Evolutionary conservation across 2,797 vertebrate genomes (phyloP), one percentile per base, ranked within the genome.

Genomic region (Myotis daubentonii): DNA sequence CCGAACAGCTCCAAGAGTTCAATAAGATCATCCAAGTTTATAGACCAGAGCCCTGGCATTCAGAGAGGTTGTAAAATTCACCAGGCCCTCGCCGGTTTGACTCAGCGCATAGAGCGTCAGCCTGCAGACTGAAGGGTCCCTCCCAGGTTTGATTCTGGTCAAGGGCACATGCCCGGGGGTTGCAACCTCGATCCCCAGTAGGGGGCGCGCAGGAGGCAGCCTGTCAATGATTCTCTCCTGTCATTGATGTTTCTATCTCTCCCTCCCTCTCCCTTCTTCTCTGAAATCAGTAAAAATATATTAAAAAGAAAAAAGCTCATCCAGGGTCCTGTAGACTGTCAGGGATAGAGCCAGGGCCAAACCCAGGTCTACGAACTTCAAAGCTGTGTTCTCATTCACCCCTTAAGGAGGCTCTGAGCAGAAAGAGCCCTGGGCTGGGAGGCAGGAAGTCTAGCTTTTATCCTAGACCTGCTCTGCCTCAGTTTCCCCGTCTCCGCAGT

Each of bases 11-110:
- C 25, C 12, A 47, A 74, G 68, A 86, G 22, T 86, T 68, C 71
- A 85, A n/a, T 41, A 60, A 89, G 72, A 78, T 84, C 57, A 33
- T 91, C 53, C n/a, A 16, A 66, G 30, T 94, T 91, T 87, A 47
- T 4, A 72, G 68, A 49, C 25, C 76, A 51, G 51, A 49, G 51
- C n/a, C 28, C 30, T 75, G 41, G 51, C 16, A 13, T 92, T 82
- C 84, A 74, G 60, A 85, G 49, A 87, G 60, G 51, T 76, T 5
- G 1, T 84, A 80, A 57, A 75, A 68, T 7, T 72, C 36, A 15
- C 30, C 11, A 30, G 36, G 13, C 60, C 60, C 28, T 62, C 5
- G 28, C 60, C 6, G 2, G 60, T 30, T 13, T 30, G 28, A 12
- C 28, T 62, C 28, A 62, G 28, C 28, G 28, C 12, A 62, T 30